Conservation (phyloP, 2,888 invertebrate genomes). For the Phragmatobia fuliginosa region DNA sequence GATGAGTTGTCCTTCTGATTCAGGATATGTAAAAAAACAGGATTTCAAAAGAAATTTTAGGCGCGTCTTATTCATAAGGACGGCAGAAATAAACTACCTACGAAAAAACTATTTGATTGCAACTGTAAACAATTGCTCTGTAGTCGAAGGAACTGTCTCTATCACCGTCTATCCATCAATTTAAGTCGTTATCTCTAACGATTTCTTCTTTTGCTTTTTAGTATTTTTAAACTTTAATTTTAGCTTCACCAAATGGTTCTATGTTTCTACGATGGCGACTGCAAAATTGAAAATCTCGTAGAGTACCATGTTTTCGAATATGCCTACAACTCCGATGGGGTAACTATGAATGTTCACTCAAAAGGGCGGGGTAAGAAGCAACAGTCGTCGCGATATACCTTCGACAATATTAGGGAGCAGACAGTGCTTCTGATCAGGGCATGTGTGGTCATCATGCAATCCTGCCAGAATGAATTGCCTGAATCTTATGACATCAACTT, state of each 20-base stretch:
- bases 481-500: constrained; percentile 65
- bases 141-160: not conserved
- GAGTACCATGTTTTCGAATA: constrained; percentile 77
- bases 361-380: constrained; percentile 47
- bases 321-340: constrained; percentile 61
- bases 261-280: constrained; percentile 75
- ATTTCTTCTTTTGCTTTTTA: not conserved
- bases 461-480: constrained; percentile 53
- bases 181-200: not conserved
- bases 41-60: no score
- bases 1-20: no score
- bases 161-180: no score
- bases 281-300: constrained; percentile 65
- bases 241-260: constrained; percentile 74
- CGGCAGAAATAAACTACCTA: no score
- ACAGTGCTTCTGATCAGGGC: constrained; percentile 63
- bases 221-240: constrained; percentile 20
- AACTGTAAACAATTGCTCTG: not conserved
- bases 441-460: constrained; percentile 62
- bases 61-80: no score
- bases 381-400: constrained; percentile 51
- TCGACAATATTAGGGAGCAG: constrained; percentile 62
- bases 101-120: no score
- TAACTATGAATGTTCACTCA: constrained; percentile 64
- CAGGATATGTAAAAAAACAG: no score